Evolutionary conservation across 2,797 vertebrate genomes (phyloP).

Genomic region (Kryptopterus vitreolus): DNA sequence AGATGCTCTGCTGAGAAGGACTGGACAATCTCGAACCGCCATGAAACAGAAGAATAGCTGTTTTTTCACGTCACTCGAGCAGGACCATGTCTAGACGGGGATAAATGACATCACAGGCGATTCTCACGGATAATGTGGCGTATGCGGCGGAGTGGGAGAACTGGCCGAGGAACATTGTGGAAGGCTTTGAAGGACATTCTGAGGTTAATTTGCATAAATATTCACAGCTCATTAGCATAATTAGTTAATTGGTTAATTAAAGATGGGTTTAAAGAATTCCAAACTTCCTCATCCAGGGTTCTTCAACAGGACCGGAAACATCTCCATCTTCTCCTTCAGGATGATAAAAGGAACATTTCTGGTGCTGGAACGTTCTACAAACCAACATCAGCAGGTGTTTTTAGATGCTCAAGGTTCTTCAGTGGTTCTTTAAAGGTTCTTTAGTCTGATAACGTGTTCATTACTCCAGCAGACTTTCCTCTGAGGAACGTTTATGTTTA

Average conservation of each 20-base stretch:
- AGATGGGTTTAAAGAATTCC: too few species aligned
- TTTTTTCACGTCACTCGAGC: constrained; percentile 17
- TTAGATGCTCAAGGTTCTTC: neutral
- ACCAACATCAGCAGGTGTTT: too few species aligned
- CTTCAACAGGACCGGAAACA: neutral
- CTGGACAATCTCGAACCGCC: neutral
- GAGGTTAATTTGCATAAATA: too few species aligned
- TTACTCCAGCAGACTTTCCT: neutral
- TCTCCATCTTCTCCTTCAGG: neutral
- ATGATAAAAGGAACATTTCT: neutral
- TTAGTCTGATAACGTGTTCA: neutral
- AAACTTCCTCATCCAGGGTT: neutral
- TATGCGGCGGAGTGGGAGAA: neutral
- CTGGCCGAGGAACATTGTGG: constrained; percentile 9
- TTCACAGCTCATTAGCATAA: too few species aligned
- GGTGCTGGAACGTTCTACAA: too few species aligned
- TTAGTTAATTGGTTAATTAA: too few species aligned
- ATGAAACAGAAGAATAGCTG: constrained; percentile 10
- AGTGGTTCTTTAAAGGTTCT: neutral
- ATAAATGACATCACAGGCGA: neutral
- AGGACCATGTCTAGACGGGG: constrained; percentile 4
- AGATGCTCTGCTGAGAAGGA: neutral
- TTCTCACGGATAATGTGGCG: constrained; percentile 27
- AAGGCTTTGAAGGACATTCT: neutral
- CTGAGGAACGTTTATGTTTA: neutral